Conservation (phyloP, 2,113 vertebrate genomes). For the Casuarius casuarius region DNA sequence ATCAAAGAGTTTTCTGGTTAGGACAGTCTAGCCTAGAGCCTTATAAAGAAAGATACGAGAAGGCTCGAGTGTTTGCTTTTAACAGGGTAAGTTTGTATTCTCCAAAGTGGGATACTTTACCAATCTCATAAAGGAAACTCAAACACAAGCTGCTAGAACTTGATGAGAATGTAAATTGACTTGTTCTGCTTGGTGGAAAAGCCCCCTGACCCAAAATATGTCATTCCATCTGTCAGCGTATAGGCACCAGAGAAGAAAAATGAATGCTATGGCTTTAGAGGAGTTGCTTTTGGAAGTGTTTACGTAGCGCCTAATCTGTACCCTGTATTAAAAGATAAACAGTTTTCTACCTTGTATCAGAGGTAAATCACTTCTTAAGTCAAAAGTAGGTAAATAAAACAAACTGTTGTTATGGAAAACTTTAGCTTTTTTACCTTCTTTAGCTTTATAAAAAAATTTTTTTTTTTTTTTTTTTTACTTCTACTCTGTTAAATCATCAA, state of each 20-base stretch:
- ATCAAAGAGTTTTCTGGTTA: not conserved
- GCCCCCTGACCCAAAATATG: conserved; percentile 57
- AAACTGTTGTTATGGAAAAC: not conserved
- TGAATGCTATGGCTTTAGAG: not conserved
- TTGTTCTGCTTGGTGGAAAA: conserved; percentile 68
- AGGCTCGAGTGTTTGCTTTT: not conserved
- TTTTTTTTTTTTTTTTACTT: not conserved
- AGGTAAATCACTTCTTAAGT: not conserved
- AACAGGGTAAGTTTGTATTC: not conserved
- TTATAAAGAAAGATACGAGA: not conserved
- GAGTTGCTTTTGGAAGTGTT: conserved; percentile 42
- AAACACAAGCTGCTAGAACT: conserved; percentile 45
- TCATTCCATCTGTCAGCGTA: conserved; percentile 51
- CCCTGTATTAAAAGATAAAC: conserved; percentile 16
- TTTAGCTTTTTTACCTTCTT: not conserved
- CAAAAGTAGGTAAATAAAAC: conserved; percentile 14
- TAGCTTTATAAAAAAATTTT: not conserved
- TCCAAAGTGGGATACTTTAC: conserved; percentile 16
- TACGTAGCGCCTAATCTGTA: conserved; percentile 33
- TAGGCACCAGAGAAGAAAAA: conserved; percentile 46
- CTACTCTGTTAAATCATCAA: not conserved
- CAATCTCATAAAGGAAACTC: conserved; percentile 36
- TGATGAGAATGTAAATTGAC: conserved; percentile 71
- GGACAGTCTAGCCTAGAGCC: not conserved
- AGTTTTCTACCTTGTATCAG: not conserved